Base-by-base conservation (phyloP, 2,797 vertebrate species). In the Enteromius treurensis region DNA sequence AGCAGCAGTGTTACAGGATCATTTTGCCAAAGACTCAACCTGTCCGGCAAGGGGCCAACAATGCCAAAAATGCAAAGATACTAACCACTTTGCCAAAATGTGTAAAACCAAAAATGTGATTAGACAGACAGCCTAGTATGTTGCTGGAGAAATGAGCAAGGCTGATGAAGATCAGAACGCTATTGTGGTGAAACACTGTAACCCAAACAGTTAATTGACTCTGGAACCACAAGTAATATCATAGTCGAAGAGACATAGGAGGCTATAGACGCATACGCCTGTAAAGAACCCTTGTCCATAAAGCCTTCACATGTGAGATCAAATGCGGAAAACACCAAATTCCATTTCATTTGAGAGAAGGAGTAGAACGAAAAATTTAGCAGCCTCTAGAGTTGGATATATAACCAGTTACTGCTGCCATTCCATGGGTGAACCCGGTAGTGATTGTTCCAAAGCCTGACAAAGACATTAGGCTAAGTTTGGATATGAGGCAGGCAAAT, bases 221-320 rank as follows among this genome's bases (percentile, higher is more conserved):
- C 29, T 3, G 71, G 71, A 10, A 73, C 71, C n/a, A 81, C 71
- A 80, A 83, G 81, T 21, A 83, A 83, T 62, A 53, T 81, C 7
- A 85, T 87, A 26, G 80, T 74, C 21, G 67, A 86, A 32, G 65
- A 60, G 67, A 47, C 45, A 70, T n/a, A n/a, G n/a, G n/a, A n/a
- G n/a, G n/a, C n/a, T n/a, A n/a, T n/a, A n/a, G n/a, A n/a, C n/a
- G n/a, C n/a, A n/a, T n/a, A n/a, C n/a, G n/a, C 74, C 9, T 64
- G 26, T n/a, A 70, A 51, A 23, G 23, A 80, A 26, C 32, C 60
- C 47, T 40, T 78, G 9, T 11, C 73, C 21, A 74, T 70, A 55
- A 84, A 32, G 60, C 45, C 10, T 80, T 80, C 21, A 80, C 9
- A 3, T 80, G 34, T 80, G 79, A 55, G 5, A 34, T 40, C 8